Base-by-base conservation (phyloP, 2,888 invertebrate genomes). In the Rugalucina vietnamica region DNA sequence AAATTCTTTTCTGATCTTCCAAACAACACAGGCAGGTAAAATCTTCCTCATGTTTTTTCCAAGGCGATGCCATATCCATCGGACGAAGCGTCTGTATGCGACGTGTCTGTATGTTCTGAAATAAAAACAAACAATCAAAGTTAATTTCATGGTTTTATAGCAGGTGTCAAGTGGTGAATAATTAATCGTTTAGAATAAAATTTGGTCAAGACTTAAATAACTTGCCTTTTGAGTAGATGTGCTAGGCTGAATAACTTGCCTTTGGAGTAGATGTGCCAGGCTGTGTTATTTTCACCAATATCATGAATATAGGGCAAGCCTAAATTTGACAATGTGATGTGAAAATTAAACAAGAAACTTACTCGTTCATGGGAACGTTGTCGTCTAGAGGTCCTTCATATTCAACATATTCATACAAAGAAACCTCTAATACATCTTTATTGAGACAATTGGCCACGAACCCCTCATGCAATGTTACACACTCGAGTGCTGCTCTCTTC, bases 41-140 rank as follows among this genome's bases (percentile, higher is more conserved):
- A 75, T 54, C 29, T 75, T 54, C 27, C 75, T 27, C 14, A 1
- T 32, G 21, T 37, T 21, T 24, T 29, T 50, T 5, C 75, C 75
- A 4, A 75, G 57, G 1, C 50, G 50, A 54, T 75, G 57, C 75
- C 75, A 75, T 18, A 75, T 3, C 75, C 75, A 75, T 75, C 50
- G 12, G 5, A 37, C 37, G 29, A 75, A 75, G 8, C 75, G 50
- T 21, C 12, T 50, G 32, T 75, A 75, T 8, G 75, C 12, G 10
- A 75, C 39, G 24, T 75, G 39, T 72, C 72, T 72, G 72, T 72
- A 72, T 18, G 49, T 37, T 43, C 72, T 72, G 37, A 43, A 72
- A 72, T 14, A 43, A 39, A 39, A 39, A 43, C 2, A 72, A 1
- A 72, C 5, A 14, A 54, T n/a, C n/a, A n/a, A n/a, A n/a, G n/a